A percentile compares a stretch with the other conserved stretches of the same genome.
Conservation (phyloP, 1,140 invertebrate species). For the Drosophila parabipectinata region DNA sequence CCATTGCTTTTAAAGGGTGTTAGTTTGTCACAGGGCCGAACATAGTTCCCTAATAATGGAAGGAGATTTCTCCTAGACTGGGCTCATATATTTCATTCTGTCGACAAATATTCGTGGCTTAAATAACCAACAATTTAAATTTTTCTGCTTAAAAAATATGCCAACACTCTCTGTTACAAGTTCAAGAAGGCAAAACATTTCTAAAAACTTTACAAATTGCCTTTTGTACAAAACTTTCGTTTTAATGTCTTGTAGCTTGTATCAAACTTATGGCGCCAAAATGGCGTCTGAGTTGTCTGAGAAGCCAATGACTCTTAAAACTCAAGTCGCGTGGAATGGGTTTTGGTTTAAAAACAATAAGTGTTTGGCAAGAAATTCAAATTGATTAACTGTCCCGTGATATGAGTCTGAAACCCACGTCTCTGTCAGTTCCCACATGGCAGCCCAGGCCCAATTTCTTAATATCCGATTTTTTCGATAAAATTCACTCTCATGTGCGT, state of each 20-base stretch:
- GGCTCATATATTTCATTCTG: no score
- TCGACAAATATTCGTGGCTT: no score
- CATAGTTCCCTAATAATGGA: no score
- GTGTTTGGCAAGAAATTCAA: neutral
- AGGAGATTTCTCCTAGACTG: no score
- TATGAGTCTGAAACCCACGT: constrained; percentile 6
- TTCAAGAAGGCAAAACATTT: constrained; percentile 4
- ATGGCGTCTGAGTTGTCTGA: constrained; percentile 19
- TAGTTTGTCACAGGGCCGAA: neutral
- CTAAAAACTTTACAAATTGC: constrained; percentile 22
- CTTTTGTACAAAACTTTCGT: constrained; percentile 22
- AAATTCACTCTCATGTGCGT: constrained; percentile 7
- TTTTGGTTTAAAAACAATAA: neutral
- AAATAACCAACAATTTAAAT: no score
- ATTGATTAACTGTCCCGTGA: constrained; percentile 11
- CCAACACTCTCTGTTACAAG: neutral
- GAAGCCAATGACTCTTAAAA: neutral
- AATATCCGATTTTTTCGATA: constrained; percentile 18
- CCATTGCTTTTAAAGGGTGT: constrained; percentile 29
- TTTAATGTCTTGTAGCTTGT: neutral
- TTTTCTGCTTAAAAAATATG: constrained; percentile 11
- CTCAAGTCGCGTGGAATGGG: neutral
- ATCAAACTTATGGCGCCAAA: constrained; percentile 13
- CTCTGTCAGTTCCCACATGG: constrained; percentile 22
- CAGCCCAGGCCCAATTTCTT: constrained; percentile 24